A percentile compares a stretch with the other conserved stretches of the same genome.
Evolutionary conservation across 1,140 invertebrate genomes (phyloP).

Genomic region (Papilio helenus): DNA sequence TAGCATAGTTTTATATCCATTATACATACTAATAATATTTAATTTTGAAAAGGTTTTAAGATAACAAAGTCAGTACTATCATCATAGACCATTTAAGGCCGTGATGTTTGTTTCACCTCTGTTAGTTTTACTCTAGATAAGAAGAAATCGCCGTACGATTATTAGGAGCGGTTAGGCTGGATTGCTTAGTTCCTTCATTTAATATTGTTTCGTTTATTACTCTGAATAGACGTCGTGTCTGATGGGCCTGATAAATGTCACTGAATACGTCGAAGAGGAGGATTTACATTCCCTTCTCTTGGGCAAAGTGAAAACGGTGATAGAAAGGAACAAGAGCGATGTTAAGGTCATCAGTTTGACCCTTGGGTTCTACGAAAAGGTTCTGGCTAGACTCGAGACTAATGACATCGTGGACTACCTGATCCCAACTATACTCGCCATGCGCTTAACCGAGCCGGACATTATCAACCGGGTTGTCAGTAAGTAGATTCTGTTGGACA

Average conservation of each 20-base stretch:
- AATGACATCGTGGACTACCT: slow-evolving; percentile 94
- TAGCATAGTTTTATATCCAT: background rate
- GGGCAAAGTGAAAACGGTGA: slow-evolving; percentile 93
- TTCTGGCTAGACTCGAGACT: slow-evolving; percentile 93
- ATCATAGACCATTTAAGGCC: background rate
- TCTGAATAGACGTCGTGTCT: slow-evolving; percentile 91
- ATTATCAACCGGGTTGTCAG: slow-evolving; percentile 91
- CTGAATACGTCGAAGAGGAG: slow-evolving; percentile 92
- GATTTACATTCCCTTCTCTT: slow-evolving; percentile 92
- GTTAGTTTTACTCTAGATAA: too few species aligned
- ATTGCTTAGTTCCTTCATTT: too few species aligned
- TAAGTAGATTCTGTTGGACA: slow-evolving; percentile 84
- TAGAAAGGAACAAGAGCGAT: slow-evolving; percentile 92
- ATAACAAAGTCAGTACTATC: background rate
- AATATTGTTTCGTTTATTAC: background rate
- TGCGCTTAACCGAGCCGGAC: slow-evolving; percentile 93
- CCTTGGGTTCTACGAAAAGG: slow-evolving; percentile 90
- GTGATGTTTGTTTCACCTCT: too few species aligned
- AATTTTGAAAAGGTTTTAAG: background rate
- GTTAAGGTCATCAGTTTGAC: slow-evolving; percentile 90
- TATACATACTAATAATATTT: background rate
- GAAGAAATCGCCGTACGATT: too few species aligned
- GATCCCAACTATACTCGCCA: slow-evolving; percentile 94
- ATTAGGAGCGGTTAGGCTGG: too few species aligned
- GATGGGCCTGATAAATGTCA: slow-evolving; percentile 93